These are phyloP conservation scores for Trissolcus brochymenae DNA, from an alignment of 2,888 invertebrate species.

Conservation along the genomic window DNA sequence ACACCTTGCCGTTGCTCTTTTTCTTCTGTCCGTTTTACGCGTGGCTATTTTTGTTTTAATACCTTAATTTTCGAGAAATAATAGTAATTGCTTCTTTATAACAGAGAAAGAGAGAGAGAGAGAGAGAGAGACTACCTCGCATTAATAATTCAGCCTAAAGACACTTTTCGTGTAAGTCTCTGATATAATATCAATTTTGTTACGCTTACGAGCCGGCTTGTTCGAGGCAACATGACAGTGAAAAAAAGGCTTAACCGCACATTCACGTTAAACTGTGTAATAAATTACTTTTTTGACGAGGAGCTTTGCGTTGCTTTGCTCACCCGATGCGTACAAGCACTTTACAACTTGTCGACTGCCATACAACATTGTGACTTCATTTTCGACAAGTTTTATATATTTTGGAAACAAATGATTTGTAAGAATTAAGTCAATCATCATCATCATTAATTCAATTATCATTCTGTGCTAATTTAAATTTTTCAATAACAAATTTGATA, in stretches of 20 bases:
- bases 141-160: constrained; percentile 42
- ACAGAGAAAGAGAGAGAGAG: background rate
- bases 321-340: constrained; percentile 15
- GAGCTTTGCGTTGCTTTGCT: constrained; percentile 8
- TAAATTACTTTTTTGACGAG: constrained; percentile 49
- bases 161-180: constrained; percentile 16
- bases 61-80: constrained; percentile 33
- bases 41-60: constrained; percentile 27
- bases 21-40: background rate
- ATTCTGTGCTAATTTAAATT: too few relatives aligned
- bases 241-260: constrained; percentile 24
- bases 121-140: background rate
- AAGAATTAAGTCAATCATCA: too few relatives aligned
- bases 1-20: constrained; percentile 2
- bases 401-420: too few relatives aligned
- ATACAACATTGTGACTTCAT: constrained; percentile 12
- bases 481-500: too few relatives aligned
- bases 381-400: background rate
- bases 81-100: constrained; percentile 41
- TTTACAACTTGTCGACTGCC: constrained; percentile 5
- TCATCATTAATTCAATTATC: too few relatives aligned
- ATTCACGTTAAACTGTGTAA: constrained; percentile 41
- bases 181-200: constrained; percentile 40
- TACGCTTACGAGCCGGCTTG: constrained; percentile 30
- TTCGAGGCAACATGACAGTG: constrained; percentile 22